Evolutionary conservation across 2,113 vertebrate species (phyloP).

Genomic region (Hiodon alosoides): DNA sequence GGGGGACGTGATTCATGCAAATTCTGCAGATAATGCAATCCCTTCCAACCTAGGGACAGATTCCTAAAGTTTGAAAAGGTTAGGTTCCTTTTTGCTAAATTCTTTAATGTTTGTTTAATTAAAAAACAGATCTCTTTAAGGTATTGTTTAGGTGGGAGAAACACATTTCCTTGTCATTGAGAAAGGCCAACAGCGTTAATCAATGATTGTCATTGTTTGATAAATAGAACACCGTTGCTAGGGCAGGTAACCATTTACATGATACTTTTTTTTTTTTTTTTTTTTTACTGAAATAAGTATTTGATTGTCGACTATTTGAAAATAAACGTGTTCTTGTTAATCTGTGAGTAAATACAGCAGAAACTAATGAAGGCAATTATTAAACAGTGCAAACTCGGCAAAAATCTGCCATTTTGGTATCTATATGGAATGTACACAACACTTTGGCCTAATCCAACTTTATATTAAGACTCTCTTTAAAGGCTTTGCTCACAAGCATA

Average conservation of each 20-base stretch:
- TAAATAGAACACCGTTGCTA: neutral
- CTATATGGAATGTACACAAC: constrained; percentile 71
- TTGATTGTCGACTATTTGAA: constrained; percentile 64
- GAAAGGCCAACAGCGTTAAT: neutral
- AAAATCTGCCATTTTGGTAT: constrained; percentile 56
- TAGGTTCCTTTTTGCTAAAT: neutral
- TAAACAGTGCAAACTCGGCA: constrained; percentile 77
- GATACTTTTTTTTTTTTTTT: too few relatives aligned
- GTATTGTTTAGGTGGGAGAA: neutral
- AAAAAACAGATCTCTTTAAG: neutral
- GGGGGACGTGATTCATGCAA: neutral
- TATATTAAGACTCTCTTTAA: constrained; percentile 50
- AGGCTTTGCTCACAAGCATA: constrained; percentile 41
- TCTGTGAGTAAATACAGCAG: constrained; percentile 37
- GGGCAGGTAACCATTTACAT: neutral
- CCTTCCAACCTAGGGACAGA: neutral
- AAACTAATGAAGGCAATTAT: constrained; percentile 36
- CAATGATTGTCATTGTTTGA: neutral
- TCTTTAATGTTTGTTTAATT: neutral
- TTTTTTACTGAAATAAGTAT: constrained; percentile 58
- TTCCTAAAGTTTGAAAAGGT: neutral
- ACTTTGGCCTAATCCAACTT: constrained; percentile 61
- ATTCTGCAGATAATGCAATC: neutral
- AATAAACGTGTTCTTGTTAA: constrained; percentile 43
- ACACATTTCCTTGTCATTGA: neutral